phyloP scores from a whole-genome alignment of 2,888 invertebrate genomes.

The Chymomyza fuscimana region DNA sequence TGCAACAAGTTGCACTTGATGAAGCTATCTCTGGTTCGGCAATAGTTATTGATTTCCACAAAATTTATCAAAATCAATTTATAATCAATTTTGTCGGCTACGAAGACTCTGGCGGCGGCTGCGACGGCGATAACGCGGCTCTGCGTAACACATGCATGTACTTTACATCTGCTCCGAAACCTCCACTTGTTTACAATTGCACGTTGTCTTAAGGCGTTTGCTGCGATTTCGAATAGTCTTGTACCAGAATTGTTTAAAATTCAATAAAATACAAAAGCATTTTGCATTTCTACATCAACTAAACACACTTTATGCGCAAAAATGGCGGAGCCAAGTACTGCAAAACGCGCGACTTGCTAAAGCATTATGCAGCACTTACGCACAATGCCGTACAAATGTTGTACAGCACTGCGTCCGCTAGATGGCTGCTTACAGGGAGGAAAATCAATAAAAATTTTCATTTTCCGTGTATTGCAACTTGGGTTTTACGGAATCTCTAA shows the following conservation, averaged over 20 bases:
- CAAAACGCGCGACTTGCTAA: background rate
- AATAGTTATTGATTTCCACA: conserved; percentile 37
- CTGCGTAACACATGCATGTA: conserved; percentile 67
- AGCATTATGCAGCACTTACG: conserved; percentile 2
- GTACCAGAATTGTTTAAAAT: background rate
- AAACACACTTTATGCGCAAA: conserved; percentile 51
- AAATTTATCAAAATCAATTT: conserved; percentile 27
- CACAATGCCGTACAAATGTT: conserved; percentile 27
- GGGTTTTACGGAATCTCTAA: conserved; percentile 60
- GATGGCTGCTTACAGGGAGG: conserved; percentile 65
- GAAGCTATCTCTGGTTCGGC: background rate
- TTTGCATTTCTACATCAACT: conserved; percentile 32
- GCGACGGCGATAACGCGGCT: conserved; percentile 46
- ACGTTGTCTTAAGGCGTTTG: background rate
- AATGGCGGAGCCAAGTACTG: conserved; percentile 54
- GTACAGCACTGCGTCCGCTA: conserved; percentile 42
- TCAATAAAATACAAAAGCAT: conserved; percentile 15
- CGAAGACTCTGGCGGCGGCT: conserved; percentile 31
- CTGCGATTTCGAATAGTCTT: background rate
- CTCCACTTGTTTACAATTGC: background rate
- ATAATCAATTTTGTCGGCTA: conserved; percentile 29
- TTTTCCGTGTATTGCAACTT: conserved; percentile 56
- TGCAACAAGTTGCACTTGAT: conserved; percentile 9
- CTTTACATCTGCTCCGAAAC: conserved; percentile 4
- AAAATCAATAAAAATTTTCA: conserved; percentile 79